Conservation (phyloP, 2,113 vertebrate genomes). For the Synodontis membranacea region DNA sequence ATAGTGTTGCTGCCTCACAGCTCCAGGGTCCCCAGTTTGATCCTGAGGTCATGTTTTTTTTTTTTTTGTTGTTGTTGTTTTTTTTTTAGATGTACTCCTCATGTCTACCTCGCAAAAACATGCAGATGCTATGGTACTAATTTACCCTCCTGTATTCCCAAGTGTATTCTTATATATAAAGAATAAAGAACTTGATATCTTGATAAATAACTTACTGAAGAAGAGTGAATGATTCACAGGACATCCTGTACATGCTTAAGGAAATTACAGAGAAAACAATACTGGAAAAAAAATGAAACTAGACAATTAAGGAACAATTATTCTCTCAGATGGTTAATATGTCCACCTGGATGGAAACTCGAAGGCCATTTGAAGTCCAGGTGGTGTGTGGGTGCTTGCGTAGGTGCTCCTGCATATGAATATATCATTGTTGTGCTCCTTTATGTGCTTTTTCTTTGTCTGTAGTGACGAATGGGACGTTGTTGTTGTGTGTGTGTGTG, state of each 20-base stretch:
- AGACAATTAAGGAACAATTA: not conserved
- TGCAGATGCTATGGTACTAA: not conserved
- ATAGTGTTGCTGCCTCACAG: not conserved
- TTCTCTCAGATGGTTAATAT: conserved; percentile 45
- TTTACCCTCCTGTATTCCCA: not conserved
- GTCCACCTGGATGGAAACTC: conserved; percentile 22
- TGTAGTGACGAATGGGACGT: conserved; percentile 19
- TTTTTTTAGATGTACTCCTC: not conserved
- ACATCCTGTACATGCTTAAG: not conserved
- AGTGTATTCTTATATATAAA: not conserved
- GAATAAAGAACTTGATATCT: no score
- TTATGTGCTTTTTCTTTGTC: not conserved
- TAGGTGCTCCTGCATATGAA: not conserved
- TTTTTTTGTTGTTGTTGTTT: no score
- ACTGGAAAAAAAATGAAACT: not conserved
- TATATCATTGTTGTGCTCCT: conserved; percentile 9
- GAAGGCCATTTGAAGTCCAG: not conserved
- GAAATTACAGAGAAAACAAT: not conserved
- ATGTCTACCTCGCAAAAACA: not conserved
- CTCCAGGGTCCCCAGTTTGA: not conserved
- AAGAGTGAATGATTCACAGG: not conserved
- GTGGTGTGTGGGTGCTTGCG: conserved; percentile 18
- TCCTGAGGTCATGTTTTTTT: not conserved
- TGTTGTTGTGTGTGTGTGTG: conserved; percentile 6
- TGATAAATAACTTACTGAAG: not conserved